A percentile compares a stretch with the other conserved stretches of the same genome.
phyloP scores from a whole-genome alignment of 2,113 vertebrate genomes.

The Sylvilagus bachmani region DNA sequence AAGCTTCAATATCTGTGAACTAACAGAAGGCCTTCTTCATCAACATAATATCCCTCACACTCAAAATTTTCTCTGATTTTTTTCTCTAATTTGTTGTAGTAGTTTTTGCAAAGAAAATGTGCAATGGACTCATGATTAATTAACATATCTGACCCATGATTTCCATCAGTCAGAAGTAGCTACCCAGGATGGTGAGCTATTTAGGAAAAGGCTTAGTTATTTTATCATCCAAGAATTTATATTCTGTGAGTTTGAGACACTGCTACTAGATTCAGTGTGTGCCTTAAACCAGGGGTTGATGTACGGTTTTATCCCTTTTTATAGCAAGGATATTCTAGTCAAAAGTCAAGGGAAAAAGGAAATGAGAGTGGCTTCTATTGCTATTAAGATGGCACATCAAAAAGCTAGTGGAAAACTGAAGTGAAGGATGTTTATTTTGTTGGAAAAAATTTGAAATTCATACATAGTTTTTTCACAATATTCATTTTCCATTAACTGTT shows the following conservation, averaged over 20 bases:
- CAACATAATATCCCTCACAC: background rate
- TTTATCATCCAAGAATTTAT: background rate
- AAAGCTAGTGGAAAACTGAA: too few species aligned
- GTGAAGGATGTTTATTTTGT: too few species aligned
- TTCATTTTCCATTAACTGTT: too few species aligned
- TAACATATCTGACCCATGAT: background rate
- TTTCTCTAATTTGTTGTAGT: too few species aligned
- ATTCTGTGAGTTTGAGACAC: background rate
- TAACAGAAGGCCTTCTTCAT: background rate
- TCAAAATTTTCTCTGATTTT: background rate
- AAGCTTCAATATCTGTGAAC: background rate
- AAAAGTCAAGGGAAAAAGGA: background rate
- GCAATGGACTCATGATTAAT: background rate
- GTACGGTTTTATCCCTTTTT: background rate
- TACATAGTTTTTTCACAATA: too few species aligned
- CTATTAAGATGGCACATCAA: background rate
- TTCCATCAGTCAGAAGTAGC: background rate
- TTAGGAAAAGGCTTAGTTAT: background rate
- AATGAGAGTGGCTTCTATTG: background rate
- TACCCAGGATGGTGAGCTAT: background rate
- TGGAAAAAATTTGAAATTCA: too few species aligned
- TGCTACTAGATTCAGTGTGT: background rate
- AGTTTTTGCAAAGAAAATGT: background rate
- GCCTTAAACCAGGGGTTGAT: background rate
- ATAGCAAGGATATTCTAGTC: background rate